phyloP scores from a whole-genome alignment of 2,888 invertebrate species.

The Priocnemis perturbator region DNA sequence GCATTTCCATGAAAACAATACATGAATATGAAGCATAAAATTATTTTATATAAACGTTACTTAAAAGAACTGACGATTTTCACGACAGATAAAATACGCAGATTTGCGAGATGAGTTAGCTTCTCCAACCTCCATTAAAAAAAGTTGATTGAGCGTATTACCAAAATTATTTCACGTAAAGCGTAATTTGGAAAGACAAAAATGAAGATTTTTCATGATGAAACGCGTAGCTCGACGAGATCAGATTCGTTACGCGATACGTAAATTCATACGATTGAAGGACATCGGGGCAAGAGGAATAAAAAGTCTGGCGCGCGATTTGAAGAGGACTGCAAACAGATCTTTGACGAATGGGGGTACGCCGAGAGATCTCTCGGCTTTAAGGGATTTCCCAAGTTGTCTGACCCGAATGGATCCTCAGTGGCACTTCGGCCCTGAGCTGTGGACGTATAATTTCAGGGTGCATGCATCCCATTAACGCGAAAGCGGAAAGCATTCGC shows the following conservation, averaged over 20 bases:
- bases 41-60: no score
- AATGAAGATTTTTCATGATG: no score
- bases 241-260: background rate
- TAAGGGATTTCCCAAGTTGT: slow-evolving; percentile 51
- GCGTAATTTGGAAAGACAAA: no score
- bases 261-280: slow-evolving; percentile 3
- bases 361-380: slow-evolving; percentile 47
- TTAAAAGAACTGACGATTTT: no score
- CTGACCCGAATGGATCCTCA: slow-evolving; percentile 44
- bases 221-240: no score
- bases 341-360: slow-evolving; percentile 24
- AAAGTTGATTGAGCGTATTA: no score
- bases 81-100: no score
- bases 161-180: no score
- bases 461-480: slow-evolving; percentile 40
- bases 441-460: slow-evolving; percentile 19
- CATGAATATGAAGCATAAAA: no score
- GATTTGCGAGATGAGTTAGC: no score
- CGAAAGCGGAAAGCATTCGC: slow-evolving; percentile 6
- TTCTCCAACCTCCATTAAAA: no score
- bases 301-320: slow-evolving; percentile 12
- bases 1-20: no score
- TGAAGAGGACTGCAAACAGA: slow-evolving; percentile 9
- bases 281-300: background rate
- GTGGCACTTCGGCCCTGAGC: slow-evolving; percentile 16